Percentiles rank a stretch among this genome's conserved stretches.
These are phyloP conservation scores for Lordiphosa clarofinis DNA, from an alignment of 1,140 invertebrate species.

Conservation along the genomic window DNA sequence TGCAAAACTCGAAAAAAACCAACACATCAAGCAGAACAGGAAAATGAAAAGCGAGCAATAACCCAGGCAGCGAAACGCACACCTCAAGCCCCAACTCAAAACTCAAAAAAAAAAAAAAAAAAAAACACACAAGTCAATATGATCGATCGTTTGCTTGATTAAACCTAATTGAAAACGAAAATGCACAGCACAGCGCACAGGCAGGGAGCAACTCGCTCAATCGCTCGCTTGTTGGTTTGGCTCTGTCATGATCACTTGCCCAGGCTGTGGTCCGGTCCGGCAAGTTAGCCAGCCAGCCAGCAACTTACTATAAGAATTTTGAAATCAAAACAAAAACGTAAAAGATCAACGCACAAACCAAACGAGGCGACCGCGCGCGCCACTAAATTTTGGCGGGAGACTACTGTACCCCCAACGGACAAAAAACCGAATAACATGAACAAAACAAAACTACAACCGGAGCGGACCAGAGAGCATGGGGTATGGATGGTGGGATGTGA, in stretches of 20 bases:
- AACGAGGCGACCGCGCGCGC: slow-evolving; percentile 40
- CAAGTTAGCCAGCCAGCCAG: slow-evolving; percentile 26
- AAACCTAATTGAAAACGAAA: slow-evolving; percentile 77
- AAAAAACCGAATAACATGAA: slow-evolving; percentile 57
- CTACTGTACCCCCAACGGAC: slow-evolving; percentile 65
- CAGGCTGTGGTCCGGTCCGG: slow-evolving; percentile 41
- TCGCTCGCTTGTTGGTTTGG: slow-evolving; percentile 20
- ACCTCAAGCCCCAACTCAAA: slow-evolving; percentile 59
- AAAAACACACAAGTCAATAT: slow-evolving; percentile 74
- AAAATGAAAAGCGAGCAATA: slow-evolving; percentile 77
- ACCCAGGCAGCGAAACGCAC: slow-evolving; percentile 69
- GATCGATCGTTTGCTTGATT: slow-evolving; percentile 76
- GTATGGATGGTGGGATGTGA: slow-evolving; percentile 13
- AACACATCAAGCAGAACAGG: slow-evolving; percentile 58
- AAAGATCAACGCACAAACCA: slow-evolving; percentile 71
- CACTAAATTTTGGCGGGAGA: slow-evolving; percentile 76
- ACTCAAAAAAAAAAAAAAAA: not conserved
- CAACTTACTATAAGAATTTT: slow-evolving; percentile 64
- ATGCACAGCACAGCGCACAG: slow-evolving; percentile 44
- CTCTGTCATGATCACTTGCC: slow-evolving; percentile 48
- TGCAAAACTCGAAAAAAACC: slow-evolving; percentile 56
- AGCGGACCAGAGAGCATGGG: slow-evolving; percentile 20
- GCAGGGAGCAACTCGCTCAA: slow-evolving; percentile 9
- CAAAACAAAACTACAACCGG: slow-evolving; percentile 71
- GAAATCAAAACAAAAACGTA: slow-evolving; percentile 78